Base-by-base conservation (phyloP, 2,113 vertebrate species). In the Porphyrio hochstetteri region DNA sequence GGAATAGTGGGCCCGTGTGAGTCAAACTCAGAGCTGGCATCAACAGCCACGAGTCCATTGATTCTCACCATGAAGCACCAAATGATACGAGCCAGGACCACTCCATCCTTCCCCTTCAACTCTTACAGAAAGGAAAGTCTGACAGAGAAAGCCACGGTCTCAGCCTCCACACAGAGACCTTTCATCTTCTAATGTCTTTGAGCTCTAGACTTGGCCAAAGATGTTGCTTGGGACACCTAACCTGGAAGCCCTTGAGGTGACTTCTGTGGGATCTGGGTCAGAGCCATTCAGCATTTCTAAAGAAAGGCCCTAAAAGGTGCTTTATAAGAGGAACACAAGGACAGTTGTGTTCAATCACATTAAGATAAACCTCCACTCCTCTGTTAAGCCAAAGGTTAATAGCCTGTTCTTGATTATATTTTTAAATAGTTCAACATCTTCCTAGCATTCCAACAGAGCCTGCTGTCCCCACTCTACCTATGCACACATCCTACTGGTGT, bases 11-110 rank as follows among this genome's bases (percentile, higher is more conserved):
- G 79, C 60, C 92, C 35, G 15, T 14, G 17, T 36, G 82, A 93
- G 53, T 88, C 93, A 95, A 95, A 69, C 68, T 67, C 74, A 11
- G 71, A 67, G 76, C 67, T 93, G 79, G 85, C 70, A 80, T 84
- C 88, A 56, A 57, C 24, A 2, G 79, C 86, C 80, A 8, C 69
- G 25, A 82, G 82, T 76, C 72, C 70, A 84, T 69, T 63, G 75
- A 75, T 77, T 95, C 89, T 94, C 60, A 13, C 42, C 0, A 7
- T 53, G 82, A 87, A 79, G 72, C 31, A 91, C 60, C 14, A 27
- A 56, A 35, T 16, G 12, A 88, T 40, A 71, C 0, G 0, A 88
- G 86, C 31, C 74, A 78, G 57, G 65, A 93, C 29, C 25, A 10
- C 52, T 88, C 40, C 12, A 44, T 70, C 28, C 35, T 23, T 74